Evolutionary conservation across 1,140 invertebrate genomes (phyloP), one percentile per base, ranked within the genome.

Genomic region (Apis florea): DNA sequence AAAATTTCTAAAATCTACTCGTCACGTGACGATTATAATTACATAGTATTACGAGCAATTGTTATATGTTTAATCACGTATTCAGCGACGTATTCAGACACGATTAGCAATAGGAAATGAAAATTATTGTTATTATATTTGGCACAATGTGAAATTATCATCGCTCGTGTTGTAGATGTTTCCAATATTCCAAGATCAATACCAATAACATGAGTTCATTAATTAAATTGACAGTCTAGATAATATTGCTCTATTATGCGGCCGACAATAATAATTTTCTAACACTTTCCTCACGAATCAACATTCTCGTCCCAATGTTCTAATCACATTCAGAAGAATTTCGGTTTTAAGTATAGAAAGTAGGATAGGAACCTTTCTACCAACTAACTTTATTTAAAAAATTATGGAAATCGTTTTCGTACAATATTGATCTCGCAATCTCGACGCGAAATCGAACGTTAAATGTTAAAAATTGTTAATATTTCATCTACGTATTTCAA

Each of bases 161-260:
- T 5, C n/a, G n/a, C n/a, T 11, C 40, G 13, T 40, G n/a, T 19
- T 71, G 21, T 47, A 12, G 15, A 61, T 13, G 71, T 12, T 31
- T 74, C 6, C 69, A 9, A n/a, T 54, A 3, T 13, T 12, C 19
- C 15, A 13, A 67, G 31, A 56, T 1, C 31, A 19, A 54, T 54
- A 67, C 21, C 51, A 19, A 47, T 40, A 66, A 67, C 15, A 64
- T 24, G n/a, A 76, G 63, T 66, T 31, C 26, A 5, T 51, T 76
- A 76, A 66, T 67, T 76, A 67, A 75, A 56, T 40, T 40, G 17
- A 75, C 19, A 64, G 53, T 58, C 6, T 13, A 21, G 26, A 31
- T 64, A 75, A 64, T 64, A 64, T 51, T 11, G 26, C 9, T 19
- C 12, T 12, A 26, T 53, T 21, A 4, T 13, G 8, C 19, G 73